phyloP scores from a whole-genome alignment of 1,140 invertebrate genomes.

The Hycleus cichorii region DNA sequence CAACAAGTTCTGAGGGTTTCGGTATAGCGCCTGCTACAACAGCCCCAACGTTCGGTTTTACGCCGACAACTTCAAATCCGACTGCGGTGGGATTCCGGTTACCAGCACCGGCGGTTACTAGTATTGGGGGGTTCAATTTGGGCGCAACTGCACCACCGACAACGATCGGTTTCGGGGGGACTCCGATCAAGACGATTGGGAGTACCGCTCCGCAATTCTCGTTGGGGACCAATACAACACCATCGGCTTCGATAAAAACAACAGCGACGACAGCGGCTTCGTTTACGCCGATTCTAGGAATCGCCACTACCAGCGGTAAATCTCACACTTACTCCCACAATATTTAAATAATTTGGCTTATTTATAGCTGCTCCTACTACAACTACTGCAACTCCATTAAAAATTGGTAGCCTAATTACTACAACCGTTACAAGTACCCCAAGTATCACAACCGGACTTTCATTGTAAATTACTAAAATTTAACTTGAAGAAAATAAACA shows the following conservation, averaged over 20 bases:
- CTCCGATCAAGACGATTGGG: neutral
- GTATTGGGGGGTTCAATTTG: conserved; percentile 22
- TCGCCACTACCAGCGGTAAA: conserved; percentile 20
- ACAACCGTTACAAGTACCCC: neutral
- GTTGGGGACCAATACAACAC: conserved; percentile 18
- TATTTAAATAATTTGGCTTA: neutral
- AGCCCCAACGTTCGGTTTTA: conserved; percentile 16
- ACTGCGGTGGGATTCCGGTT: conserved; percentile 1
- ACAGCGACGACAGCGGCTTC: conserved; percentile 25
- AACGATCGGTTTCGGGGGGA: neutral
- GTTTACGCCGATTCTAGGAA: conserved; percentile 31
- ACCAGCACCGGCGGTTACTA: conserved; percentile 6
- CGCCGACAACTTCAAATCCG: neutral
- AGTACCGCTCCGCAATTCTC: neutral
- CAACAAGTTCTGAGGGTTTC: conserved; percentile 4
- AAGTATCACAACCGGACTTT: conserved; percentile 24
- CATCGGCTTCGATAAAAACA: conserved; percentile 11
- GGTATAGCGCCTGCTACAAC: conserved; percentile 20
- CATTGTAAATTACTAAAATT: no score
- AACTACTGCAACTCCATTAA: conserved; percentile 21
- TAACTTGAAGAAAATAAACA: no score
- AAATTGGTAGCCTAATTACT: conserved; percentile 11
- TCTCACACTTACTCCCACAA: conserved; percentile 25
- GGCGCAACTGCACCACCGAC: conserved; percentile 27
- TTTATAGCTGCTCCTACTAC: conserved; percentile 22